Percentiles rank a stretch among this genome's conserved stretches.
phyloP scores from a whole-genome alignment of 2,113 vertebrate genomes.

The Corythornis madagascariensis region DNA sequence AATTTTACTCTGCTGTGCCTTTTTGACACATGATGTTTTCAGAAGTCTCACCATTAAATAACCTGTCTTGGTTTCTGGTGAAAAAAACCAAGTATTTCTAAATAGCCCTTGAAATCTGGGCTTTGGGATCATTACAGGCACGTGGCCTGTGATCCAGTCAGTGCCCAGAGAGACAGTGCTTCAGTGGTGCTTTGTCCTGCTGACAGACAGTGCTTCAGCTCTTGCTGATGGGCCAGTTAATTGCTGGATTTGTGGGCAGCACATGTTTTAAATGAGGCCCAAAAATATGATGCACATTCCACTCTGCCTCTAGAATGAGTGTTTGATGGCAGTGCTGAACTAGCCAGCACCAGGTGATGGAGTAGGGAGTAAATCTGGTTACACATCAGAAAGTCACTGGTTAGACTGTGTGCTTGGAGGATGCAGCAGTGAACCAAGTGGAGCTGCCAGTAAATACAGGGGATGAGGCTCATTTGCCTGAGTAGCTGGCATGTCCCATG shows the following conservation, averaged over 20 bases:
- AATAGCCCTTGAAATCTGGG: background rate
- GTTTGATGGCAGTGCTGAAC: background rate
- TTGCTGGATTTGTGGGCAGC: background rate
- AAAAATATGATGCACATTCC: background rate
- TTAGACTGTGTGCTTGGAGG: no score
- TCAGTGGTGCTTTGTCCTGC: background rate
- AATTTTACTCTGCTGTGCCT: background rate
- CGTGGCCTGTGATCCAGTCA: background rate
- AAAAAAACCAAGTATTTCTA: background rate
- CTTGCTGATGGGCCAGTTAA: background rate
- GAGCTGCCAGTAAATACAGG: background rate
- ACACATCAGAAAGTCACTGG: background rate
- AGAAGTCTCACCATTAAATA: background rate
- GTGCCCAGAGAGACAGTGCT: background rate
- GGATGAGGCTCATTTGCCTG: background rate
- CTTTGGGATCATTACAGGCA: background rate
- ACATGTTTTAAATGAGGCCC: background rate
- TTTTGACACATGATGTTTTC: background rate
- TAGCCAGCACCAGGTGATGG: background rate
- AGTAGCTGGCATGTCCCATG: background rate
- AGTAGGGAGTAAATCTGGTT: background rate
- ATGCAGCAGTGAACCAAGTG: background rate
- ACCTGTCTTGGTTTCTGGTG: background rate
- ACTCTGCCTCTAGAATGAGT: no score
- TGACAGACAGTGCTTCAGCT: background rate